A percentile compares a stretch with the other conserved stretches of the same genome.
Evolutionary conservation across 2,113 vertebrate genomes (phyloP).

Genomic region (Odobenus rosmarus): DNA sequence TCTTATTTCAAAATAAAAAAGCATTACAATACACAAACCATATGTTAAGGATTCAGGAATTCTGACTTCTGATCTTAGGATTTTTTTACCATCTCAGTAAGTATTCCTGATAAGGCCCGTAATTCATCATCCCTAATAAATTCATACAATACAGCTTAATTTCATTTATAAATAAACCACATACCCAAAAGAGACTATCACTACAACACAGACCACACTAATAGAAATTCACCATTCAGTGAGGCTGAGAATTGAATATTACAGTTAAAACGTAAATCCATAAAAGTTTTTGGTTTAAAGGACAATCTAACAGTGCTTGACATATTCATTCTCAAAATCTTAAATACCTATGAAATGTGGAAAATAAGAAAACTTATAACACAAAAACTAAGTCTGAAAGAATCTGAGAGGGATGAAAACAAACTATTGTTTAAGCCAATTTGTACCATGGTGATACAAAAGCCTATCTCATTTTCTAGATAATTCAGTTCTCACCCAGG

Average conservation of each 20-base stretch:
- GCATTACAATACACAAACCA: background rate
- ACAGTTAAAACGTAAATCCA: background rate
- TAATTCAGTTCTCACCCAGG: background rate
- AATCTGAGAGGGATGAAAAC: background rate
- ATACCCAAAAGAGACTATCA: background rate
- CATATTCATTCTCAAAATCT: background rate
- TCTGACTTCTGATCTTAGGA: background rate
- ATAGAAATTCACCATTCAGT: conserved; percentile 22
- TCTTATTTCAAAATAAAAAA: conserved; percentile 59
- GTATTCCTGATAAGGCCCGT: background rate
- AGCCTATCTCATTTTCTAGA: background rate
- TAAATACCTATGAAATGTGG: background rate
- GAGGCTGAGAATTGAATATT: background rate
- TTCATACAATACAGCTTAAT: background rate
- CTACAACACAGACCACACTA: background rate
- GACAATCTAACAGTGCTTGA: conserved; percentile 18
- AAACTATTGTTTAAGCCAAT: background rate
- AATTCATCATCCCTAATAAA: background rate
- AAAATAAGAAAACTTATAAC: conserved; percentile 27
- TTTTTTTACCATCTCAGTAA: conserved; percentile 14
- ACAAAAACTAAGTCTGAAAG: conserved; percentile 11
- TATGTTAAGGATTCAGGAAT: conserved; percentile 23
- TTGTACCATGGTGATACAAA: background rate
- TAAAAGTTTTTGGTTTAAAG: conserved; percentile 22
- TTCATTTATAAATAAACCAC: conserved; percentile 37